Conservation (phyloP, 2,888 invertebrate species). For the Ormyrus rosae region DNA sequence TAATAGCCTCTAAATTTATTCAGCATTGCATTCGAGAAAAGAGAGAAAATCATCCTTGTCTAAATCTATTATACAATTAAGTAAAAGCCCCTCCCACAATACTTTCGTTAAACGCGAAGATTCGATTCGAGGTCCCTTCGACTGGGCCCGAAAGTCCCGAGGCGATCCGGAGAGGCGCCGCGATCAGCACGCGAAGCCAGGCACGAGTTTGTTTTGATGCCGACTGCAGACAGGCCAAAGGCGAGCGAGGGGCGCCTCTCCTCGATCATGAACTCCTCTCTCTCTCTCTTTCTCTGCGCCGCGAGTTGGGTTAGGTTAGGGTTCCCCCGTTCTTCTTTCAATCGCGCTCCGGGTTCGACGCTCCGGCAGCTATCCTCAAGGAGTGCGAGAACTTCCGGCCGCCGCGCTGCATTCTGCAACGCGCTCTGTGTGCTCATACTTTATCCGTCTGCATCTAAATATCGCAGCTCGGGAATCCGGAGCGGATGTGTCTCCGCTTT, state of each 20-base stretch:
- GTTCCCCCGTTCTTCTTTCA: slow-evolving; percentile 49
- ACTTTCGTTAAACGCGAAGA: too few species aligned
- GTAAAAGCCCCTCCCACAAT: too few species aligned
- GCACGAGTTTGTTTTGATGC: slow-evolving; percentile 46
- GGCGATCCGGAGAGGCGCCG: too few species aligned
- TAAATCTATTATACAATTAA: too few species aligned
- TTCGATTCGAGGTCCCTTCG: too few species aligned
- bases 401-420: slow-evolving; percentile 55
- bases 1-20: too few species aligned
- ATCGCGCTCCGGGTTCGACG: slow-evolving; percentile 65
- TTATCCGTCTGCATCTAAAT: slow-evolving; percentile 52
- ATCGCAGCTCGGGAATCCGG: slow-evolving; percentile 61
- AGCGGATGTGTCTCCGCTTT: slow-evolving; percentile 62
- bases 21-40: too few species aligned
- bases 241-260: slow-evolving; percentile 27
- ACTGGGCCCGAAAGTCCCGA: too few species aligned
- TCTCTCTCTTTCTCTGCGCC: not conserved
- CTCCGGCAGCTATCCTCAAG: slow-evolving; percentile 62
- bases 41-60: too few species aligned
- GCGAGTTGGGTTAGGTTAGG: slow-evolving; percentile 58
- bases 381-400: slow-evolving; percentile 70
- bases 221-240: not conserved
- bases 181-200: slow-evolving; percentile 18
- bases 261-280: slow-evolving; percentile 26
- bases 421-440: slow-evolving; percentile 9